These are phyloP conservation scores for Odocoileus hemionus DNA, from an alignment of 2,113 vertebrate genomes.

Conservation along the genomic window DNA sequence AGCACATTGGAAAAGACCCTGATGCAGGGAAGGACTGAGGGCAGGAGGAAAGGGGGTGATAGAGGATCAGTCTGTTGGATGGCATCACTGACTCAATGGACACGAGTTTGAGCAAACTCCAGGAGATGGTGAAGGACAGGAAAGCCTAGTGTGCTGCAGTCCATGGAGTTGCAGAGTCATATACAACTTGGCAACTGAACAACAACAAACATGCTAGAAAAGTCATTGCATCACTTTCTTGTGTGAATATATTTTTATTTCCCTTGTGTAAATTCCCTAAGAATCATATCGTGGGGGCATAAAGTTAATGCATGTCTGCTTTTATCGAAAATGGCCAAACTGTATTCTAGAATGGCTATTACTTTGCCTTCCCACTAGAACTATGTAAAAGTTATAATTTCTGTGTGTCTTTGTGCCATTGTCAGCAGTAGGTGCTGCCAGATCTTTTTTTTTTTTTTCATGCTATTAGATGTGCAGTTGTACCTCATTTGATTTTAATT, in stretches of 20 bases:
- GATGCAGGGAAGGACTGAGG: no score
- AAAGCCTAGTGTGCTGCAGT: no score
- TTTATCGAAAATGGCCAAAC: neutral
- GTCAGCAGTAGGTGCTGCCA: neutral
- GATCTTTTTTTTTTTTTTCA: neutral
- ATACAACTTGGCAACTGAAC: no score
- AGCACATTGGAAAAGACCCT: no score
- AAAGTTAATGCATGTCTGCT: neutral
- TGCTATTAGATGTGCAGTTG: neutral
- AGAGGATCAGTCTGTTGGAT: no score
- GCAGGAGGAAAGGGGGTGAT: no score
- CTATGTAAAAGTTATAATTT: neutral
- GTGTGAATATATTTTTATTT: neutral
- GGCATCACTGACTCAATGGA: no score
- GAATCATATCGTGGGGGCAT: neutral
- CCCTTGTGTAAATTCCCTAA: neutral
- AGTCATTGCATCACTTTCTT: neutral
- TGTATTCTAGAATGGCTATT: neutral
- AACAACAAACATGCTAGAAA: neutral
- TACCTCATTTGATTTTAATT: neutral
- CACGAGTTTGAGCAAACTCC: no score
- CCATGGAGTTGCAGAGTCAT: no score
- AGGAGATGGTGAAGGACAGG: no score
- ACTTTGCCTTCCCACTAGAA: neutral
- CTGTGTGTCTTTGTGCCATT: neutral